Evolutionary conservation across 1,140 invertebrate genomes (phyloP).

Genomic region (Drosophila micromelanica): DNA sequence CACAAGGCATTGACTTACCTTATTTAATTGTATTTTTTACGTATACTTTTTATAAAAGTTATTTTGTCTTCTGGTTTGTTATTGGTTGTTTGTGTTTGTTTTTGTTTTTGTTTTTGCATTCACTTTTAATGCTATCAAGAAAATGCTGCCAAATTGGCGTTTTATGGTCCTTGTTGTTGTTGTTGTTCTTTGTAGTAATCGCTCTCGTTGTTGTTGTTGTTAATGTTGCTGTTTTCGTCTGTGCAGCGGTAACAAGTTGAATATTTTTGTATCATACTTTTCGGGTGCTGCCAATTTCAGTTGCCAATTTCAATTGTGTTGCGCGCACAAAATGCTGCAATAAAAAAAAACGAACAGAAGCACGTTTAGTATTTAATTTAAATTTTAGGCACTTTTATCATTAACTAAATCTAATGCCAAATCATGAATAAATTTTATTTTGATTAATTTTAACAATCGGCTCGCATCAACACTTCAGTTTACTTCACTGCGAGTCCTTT

Average conservation of each 20-base stretch:
- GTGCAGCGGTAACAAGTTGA: slow-evolving; percentile 57
- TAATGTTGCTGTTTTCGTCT: slow-evolving; percentile 34
- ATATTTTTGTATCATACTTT: slow-evolving; percentile 76
- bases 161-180: slow-evolving; percentile 38
- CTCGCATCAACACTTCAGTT: slow-evolving; percentile 20
- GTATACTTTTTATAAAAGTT: slow-evolving; percentile 16
- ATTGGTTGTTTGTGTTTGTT: slow-evolving; percentile 3
- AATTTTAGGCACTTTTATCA: neutral
- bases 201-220: slow-evolving; percentile 41
- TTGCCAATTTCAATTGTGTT: slow-evolving; percentile 48
- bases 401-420: neutral
- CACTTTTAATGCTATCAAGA: slow-evolving; percentile 33
- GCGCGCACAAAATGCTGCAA: slow-evolving; percentile 74
- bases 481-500: slow-evolving; percentile 1
- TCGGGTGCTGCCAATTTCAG: slow-evolving; percentile 56
- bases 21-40: slow-evolving; percentile 16
- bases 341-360: slow-evolving; percentile 20
- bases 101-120: slow-evolving; percentile 27
- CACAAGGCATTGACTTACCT: slow-evolving; percentile 46
- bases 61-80: slow-evolving; percentile 7
- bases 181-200: slow-evolving; percentile 40
- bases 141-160: slow-evolving; percentile 33
- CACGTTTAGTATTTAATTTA: neutral
- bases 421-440: no score
- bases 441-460: neutral